Base-by-base conservation (phyloP, 2,888 invertebrate genomes). In the Mesodorylaimus sp. region DNA sequence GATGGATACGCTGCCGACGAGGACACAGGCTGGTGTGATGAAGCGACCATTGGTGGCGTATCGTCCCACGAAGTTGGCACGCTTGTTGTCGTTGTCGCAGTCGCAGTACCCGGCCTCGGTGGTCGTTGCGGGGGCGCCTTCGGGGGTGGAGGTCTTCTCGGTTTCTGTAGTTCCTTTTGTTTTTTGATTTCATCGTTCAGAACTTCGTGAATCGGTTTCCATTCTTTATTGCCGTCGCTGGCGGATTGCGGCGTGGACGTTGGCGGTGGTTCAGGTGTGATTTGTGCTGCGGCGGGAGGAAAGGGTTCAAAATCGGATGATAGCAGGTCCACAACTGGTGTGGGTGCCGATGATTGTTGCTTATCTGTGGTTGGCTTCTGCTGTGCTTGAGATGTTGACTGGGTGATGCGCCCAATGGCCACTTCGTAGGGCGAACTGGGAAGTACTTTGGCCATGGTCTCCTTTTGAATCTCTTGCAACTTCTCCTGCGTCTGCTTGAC, bases 401-500 rank as follows among this genome's bases (percentile, higher is more conserved):
- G 7, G 10, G 36, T 13, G 13, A 13, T 36, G 13, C 13, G 36
- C 36, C n/a, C 36, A 21, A 41, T 21, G 23, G 2, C 28, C 2
- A 36, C 23, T 2, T 29, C 26, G 29, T 46, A 50, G 2, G 19
- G 28, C n/a, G 26, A 7, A 7, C 28, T 2, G 16, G 16, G 24
- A 10, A 50, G 23, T 7, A 2, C 16, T 38, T 50, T 50, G 10
- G 47, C 27, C 16, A 37, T 32, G n/a, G 50, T 19, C 2, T 39
- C 32, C 21, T 53, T 23, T 16, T 53, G 45, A n/a, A 46, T 44
- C 24, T 53, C 45, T 25, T 53, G 29, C 19, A 53, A 32, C 23
- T 47, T 53, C 25, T 50, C 50, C 37, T 50, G 48, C 2, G 53
- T 53, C 26, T 48, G 21, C 29, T 53, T 50, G 19, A 53, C 38